A percentile compares a stretch with the other conserved stretches of the same genome.
Evolutionary conservation across 1,140 invertebrate genomes (phyloP).

Genomic region (Ptiloglossa arizonensis): DNA sequence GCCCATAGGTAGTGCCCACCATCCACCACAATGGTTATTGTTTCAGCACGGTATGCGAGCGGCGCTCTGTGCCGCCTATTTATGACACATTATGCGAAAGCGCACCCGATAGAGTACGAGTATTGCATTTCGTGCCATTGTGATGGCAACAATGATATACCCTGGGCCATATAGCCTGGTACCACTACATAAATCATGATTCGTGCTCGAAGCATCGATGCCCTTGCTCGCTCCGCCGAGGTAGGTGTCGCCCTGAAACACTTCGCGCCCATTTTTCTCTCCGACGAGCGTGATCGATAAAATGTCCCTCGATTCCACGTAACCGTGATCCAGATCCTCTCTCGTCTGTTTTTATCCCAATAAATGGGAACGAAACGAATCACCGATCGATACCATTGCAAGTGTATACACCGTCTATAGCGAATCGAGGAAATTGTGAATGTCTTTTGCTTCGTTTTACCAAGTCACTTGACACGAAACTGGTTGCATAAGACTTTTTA

Average conservation of each 20-base stretch:
- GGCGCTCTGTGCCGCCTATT: conserved; percentile 77
- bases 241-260: conserved; percentile 52
- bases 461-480: too few relatives aligned
- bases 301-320: not conserved
- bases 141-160: conserved; percentile 79
- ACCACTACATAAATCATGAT: conserved; percentile 74
- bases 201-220: conserved; percentile 47
- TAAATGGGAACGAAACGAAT: too few relatives aligned
- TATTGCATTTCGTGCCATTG: conserved; percentile 77
- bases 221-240: conserved; percentile 22
- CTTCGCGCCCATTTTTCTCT: conserved; percentile 21
- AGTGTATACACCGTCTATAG: too few relatives aligned
- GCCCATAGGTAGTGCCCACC: conserved; percentile 51
- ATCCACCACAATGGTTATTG: conserved; percentile 81
- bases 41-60: conserved; percentile 76
- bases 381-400: too few relatives aligned
- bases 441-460: too few relatives aligned
- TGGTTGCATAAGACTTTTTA: too few relatives aligned
- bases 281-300: not conserved
- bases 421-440: too few relatives aligned
- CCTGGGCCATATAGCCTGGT: conserved; percentile 65
- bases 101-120: conserved; percentile 75
- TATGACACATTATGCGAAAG: conserved; percentile 82
- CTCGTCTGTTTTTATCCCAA: not conserved
- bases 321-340: not conserved